Evolutionary conservation across 2,797 vertebrate genomes (phyloP).

Genomic region (Chloroceryle inda): DNA sequence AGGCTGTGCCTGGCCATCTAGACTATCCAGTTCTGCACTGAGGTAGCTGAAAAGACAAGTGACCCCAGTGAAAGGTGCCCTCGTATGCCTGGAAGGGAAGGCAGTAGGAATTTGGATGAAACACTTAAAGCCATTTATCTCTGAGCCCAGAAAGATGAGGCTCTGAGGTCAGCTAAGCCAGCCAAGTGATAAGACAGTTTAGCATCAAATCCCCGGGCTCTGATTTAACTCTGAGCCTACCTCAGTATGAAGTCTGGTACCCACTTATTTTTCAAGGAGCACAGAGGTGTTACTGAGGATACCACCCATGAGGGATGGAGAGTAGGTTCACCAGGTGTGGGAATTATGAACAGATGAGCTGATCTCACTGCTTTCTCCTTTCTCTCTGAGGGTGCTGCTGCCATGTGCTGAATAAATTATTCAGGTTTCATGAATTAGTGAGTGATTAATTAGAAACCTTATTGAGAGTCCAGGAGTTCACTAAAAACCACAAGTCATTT

Average conservation of each 20-base stretch:
- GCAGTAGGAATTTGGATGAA: not conserved
- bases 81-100: not conserved
- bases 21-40: not conserved
- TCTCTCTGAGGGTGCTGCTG: not conserved
- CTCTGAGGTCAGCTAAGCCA: not conserved
- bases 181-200: not conserved
- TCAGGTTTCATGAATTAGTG: not conserved
- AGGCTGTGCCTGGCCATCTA: not conserved
- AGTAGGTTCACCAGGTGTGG: not conserved
- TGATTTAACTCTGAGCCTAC: not conserved
- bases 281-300: not conserved
- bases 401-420: not conserved
- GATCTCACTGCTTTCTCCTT: not conserved
- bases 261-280: not conserved
- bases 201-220: not conserved
- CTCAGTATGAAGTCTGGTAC: not conserved
- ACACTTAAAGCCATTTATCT: slow-evolving; percentile 14
- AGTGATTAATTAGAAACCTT: slow-evolving; percentile 2
- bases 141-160: not conserved
- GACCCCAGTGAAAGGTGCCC: not conserved
- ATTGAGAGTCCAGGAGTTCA: not conserved
- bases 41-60: not conserved
- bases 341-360: not conserved
- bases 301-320: not conserved
- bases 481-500: not conserved